Evolutionary conservation across 2,888 invertebrate species (phyloP).

Genomic region (Pachymerium ferrugineum): DNA sequence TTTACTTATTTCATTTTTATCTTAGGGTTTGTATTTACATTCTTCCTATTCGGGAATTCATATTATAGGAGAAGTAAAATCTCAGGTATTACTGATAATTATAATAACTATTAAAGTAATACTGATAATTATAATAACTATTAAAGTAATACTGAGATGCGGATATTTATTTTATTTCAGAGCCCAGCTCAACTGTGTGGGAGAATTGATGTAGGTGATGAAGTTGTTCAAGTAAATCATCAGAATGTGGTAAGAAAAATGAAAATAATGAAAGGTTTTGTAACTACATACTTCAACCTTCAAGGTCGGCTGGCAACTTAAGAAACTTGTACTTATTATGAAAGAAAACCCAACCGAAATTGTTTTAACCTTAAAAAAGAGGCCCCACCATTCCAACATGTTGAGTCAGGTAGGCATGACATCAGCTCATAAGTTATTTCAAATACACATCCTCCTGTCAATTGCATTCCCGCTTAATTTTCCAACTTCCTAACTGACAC

Average conservation of each 20-base stretch:
- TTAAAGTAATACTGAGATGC: too few relatives aligned
- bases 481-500: not conserved
- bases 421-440: not conserved
- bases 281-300: constrained; percentile 37
- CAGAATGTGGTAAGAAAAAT: constrained; percentile 56
- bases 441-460: not conserved
- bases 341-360: constrained; percentile 75
- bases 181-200: constrained; percentile 88
- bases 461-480: not conserved
- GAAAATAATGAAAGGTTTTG: too few relatives aligned
- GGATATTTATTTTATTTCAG: constrained; percentile 58
- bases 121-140: too few relatives aligned
- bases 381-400: constrained; percentile 68
- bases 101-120: too few relatives aligned
- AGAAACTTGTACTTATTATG: constrained; percentile 62
- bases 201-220: constrained; percentile 91
- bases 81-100: constrained; percentile 39
- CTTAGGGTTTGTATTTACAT: constrained; percentile 77
- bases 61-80: constrained; percentile 82
- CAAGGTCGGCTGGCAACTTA: constrained; percentile 74
- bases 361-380: constrained; percentile 71
- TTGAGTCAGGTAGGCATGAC: constrained; percentile 59
- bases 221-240: constrained; percentile 80
- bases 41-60: constrained; percentile 69
- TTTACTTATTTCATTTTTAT: constrained; percentile 36